Base-by-base conservation (phyloP, 2,113 vertebrate species). In the Eidolon helvum region DNA sequence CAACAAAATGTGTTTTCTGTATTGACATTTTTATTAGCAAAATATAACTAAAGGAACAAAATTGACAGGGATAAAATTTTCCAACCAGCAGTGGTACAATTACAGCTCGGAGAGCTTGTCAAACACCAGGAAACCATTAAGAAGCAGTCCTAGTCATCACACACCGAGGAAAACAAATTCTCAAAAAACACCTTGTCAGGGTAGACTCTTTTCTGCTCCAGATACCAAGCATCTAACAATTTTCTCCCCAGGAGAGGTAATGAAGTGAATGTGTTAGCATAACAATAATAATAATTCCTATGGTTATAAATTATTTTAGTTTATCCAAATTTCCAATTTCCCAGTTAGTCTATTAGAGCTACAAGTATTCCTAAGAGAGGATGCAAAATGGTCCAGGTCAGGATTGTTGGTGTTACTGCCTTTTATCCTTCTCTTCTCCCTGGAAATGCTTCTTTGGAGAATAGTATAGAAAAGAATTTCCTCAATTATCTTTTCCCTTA, bases 21-120 rank as follows among this genome's bases (percentile, higher is more conserved):
- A 96, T 97, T 92, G 94, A 96, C 77, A 68, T 97, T 97, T 97
- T 96, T 97, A 97, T 97, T 97, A 92, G 88, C 68, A 93, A 96
- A 97, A 92, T 84, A 96, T 82, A 94, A 83, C 87, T 26, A 83
- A 94, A 91, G 30, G 84, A 90, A 40, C 16, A 22, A 85, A 92
- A 97, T 95, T 95, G 92, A 96, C 88, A 95, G 50, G 88, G 80
- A 91, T 95, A 89, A 91, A 75, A 91, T 86, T 96, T 97, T 63
- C 95, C 80, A 89, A 33, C 48, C 48, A 53, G 94, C 71, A 28
- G 50, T 48, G 66, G 90, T 19, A 69, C 77, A 86, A 48, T 97
- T 89, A 83, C 24, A 71, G 72, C 48, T 48, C 21, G 57, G 92
- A 93, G 96, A 77, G 68, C 85, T 55, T 82, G 92, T 88, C 87